Evolutionary conservation across 64 coral and sea anemone genomes (phyloP), one percentile per base, ranked within the genome.

Genomic region (Porites lutea): DNA sequence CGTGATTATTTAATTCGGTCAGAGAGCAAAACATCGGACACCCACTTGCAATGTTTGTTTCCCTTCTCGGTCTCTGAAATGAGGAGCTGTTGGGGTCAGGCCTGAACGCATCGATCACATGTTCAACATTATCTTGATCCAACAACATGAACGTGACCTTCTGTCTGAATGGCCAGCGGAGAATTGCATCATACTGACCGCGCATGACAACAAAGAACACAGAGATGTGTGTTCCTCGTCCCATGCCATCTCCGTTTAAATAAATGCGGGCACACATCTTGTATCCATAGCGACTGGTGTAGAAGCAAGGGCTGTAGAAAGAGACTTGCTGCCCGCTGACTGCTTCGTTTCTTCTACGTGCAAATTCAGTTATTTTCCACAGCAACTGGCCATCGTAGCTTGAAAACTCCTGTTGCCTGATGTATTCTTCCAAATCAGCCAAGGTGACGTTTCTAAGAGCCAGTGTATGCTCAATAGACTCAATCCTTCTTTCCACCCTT

Each of bases 221-320:
- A 0, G 80, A 86, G 47, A 92, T 86, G 54, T 92, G 90, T 19
- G 79, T 63, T 3, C 82, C 82, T 77, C 46, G 21, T 0, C 90
- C 90, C 72, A 92, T 78, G 37, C 90, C 90, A 18, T 92, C 90
- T 0, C 90, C 90, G 20, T 92, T 92, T 14, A 92, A 69, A 19
- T 92, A 92, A 5, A 92, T 65, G 59, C 90, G 90, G n/a, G 81
- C 90, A n/a, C 90, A 92, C 90, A 92, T 92, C 59, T 86, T 92
- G 71, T 92, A 92, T 3, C 90, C 90, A 86, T 92, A 74, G 58
- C 79, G 90, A 77, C 78, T 64, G 13, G 90, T 92, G 59, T 67
- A 92, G 61, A 92, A 92, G 3, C 63, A 72, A 4, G 90, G 90
- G 43, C 90, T 92, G 72, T 92, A 86, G 72, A 92, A 92, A 6